Base-by-base conservation (phyloP, 2,888 invertebrate species). In the Phytoseiulus persimilis region DNA sequence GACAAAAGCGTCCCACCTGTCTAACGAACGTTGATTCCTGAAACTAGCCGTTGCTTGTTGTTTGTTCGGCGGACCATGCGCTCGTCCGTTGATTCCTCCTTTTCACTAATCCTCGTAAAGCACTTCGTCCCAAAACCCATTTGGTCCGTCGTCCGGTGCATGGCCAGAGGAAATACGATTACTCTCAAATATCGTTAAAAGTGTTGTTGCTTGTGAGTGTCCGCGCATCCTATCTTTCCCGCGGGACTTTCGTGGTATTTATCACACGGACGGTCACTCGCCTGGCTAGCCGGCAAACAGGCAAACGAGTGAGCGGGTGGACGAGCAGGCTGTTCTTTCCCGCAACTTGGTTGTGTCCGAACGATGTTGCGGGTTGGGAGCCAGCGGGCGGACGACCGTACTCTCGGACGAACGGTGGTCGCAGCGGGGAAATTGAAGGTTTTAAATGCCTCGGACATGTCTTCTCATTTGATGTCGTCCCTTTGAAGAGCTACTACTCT, bases 161-260 rank as follows among this genome's bases (percentile, higher is more conserved):
- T 28, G 28, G 9, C 18, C 65, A 65, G 87, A 14, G 87, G 31
- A 39, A 87, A 87, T 87, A 87, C 87, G 45, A 87, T 87, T 87
- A 87, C 45, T 87, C 87, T 87, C 33, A 33, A 87, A 87, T 87
- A 87, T 33, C 87, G 87, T 87, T 87, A 87, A 87, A 87, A 87
- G 87, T 87, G 32, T 87, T 87, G 32, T 45, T 33, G 5, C 33
- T 65, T 65, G 65, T 65, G 65, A 65, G 65, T 65, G 65, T 65
- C 65, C 65, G 65, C 28, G 18, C 65, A 65, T 65, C 32, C 14
- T 87, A 65, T 65, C 32, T n/a, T 87, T 23, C n/a, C 23, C 45
- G 87, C 45, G n/a, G 32, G 32, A n/a, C 87, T 87, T 84, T 33
- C 32, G 84, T 33, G 32, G 33, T 84, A 32, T 32, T 84, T 84